These are phyloP conservation scores for Helicolenus hilgendorfi DNA, from an alignment of 2,797 vertebrate species.

Conservation along the genomic window DNA sequence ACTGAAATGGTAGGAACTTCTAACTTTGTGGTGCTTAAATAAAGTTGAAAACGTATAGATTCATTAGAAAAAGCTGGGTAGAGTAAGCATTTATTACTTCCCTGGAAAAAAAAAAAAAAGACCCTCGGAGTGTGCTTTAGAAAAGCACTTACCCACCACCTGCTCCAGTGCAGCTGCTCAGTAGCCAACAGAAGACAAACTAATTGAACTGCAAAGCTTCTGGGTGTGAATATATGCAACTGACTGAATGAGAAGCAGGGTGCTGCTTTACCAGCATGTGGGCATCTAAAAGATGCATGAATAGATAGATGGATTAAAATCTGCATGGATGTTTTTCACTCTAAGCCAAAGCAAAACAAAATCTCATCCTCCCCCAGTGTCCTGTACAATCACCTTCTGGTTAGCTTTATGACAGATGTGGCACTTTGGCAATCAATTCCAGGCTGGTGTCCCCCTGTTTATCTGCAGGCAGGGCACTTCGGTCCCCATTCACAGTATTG, in stretches of 20 bases:
- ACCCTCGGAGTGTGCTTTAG: slow-evolving; percentile 27
- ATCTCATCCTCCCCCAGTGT: slow-evolving; percentile 2
- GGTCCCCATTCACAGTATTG: slow-evolving; percentile 55
- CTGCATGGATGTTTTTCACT: slow-evolving; percentile 40
- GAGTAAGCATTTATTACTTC: slow-evolving; percentile 25
- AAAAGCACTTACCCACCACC: slow-evolving; percentile 58
- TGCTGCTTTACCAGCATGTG: neutral
- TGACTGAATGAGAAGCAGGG: slow-evolving; percentile 18
- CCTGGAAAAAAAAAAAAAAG: neutral
- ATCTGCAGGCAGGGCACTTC: slow-evolving; percentile 45
- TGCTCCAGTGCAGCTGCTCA: slow-evolving; percentile 70
- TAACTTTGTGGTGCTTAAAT: neutral
- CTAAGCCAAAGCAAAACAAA: slow-evolving; percentile 1
- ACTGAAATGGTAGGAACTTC: neutral
- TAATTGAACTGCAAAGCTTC: slow-evolving; percentile 56
- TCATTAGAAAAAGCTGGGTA: neutral
- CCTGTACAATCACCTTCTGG: slow-evolving; percentile 25
- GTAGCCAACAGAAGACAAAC: slow-evolving; percentile 32
- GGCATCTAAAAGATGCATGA: neutral
- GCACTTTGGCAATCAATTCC: slow-evolving; percentile 61
- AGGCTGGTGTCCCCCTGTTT: slow-evolving; percentile 40
- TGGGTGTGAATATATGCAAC: slow-evolving; percentile 41
- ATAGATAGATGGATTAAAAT: slow-evolving; percentile 15
- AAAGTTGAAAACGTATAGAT: neutral
- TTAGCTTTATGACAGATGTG: slow-evolving; percentile 69